phyloP scores from a whole-genome alignment of 2,113 vertebrate genomes.

The Physeter macrocephalus region DNA sequence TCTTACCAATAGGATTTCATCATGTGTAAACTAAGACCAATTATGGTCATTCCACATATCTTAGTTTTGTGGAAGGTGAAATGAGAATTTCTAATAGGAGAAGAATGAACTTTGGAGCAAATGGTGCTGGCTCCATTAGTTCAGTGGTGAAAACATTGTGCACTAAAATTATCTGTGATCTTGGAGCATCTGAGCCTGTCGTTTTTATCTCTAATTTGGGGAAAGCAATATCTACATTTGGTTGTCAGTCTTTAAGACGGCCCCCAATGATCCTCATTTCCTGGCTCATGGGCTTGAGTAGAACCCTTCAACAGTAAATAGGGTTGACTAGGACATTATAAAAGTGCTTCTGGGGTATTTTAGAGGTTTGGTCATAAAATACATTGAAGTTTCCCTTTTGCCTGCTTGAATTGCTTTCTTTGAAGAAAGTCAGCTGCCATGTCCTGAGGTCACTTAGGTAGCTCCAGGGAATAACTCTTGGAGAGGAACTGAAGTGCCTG shows the following conservation, averaged over 20 bases:
- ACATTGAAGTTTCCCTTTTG: not conserved
- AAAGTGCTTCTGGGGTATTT: not conserved
- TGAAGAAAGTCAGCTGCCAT: not conserved
- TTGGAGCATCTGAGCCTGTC: not conserved
- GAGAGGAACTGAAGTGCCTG: not conserved
- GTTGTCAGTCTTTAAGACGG: not conserved
- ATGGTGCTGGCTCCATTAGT: not conserved
- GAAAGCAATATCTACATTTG: not conserved
- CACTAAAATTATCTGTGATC: not conserved
- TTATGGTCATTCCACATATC: not conserved
- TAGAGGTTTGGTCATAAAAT: not conserved
- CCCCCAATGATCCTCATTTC: not conserved
- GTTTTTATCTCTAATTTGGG: not conserved
- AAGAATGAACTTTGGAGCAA: not conserved
- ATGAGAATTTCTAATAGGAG: not conserved
- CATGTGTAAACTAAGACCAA: not conserved
- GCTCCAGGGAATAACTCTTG: too few relatives aligned
- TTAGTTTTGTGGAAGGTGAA: not conserved
- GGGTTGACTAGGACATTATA: not conserved
- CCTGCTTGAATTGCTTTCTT: not conserved
- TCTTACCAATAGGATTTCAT: not conserved
- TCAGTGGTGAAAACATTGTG: not conserved
- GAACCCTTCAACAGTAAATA: not conserved
- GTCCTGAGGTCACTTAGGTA: not conserved
- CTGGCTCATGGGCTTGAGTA: not conserved